Evolutionary conservation across 2,797 vertebrate species (phyloP), one percentile per base, ranked within the genome.

Genomic region (Hafferia zeledoni): DNA sequence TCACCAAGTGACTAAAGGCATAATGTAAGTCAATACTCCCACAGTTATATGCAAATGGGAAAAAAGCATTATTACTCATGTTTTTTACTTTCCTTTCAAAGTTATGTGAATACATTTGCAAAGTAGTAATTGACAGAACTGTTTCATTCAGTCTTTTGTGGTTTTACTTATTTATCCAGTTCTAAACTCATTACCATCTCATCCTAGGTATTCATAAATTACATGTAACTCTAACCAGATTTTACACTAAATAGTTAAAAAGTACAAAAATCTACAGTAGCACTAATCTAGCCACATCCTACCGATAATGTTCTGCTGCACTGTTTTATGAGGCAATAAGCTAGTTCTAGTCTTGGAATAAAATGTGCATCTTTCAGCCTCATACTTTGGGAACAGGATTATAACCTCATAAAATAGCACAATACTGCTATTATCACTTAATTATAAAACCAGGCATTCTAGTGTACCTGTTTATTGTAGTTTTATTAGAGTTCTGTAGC

Each of bases 281-380:
- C 9, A 47, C 41, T 77, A 46, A 76, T 61, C 20, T 47, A 76
- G 25, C 43, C 10, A 56, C 61, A 57, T 72, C 57, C 79, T 72
- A 82, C 46, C 19, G 20, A 31, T 82, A 70, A 77, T 65, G 37
- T 83, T 20, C 31, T 60, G 30, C 50, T 63, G 33, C 61, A 30
- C 41, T 61, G 10, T 90, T 92, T 95, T 90, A 96, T 56, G 59
- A 95, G 46, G 61, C 53, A 85, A 80, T 83, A 95, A 88, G 43
- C 37, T 68, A 68, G 47, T 65, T 91, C 49, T 71, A 71, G 39
- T 47, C 55, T 64, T 44, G n/a, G 53, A 84, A 90, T 75, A 94
- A 92, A 82, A 35, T 31, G 13, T 37, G 65, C 44, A 79, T 76
- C 63, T 17, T 89, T 91, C 13, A n/a, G 31, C 53, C 61, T 76